Evolutionary conservation across 1,140 invertebrate species (phyloP), one percentile per base, ranked within the genome.

Genomic region (Lysiphlebus fabarum): DNA sequence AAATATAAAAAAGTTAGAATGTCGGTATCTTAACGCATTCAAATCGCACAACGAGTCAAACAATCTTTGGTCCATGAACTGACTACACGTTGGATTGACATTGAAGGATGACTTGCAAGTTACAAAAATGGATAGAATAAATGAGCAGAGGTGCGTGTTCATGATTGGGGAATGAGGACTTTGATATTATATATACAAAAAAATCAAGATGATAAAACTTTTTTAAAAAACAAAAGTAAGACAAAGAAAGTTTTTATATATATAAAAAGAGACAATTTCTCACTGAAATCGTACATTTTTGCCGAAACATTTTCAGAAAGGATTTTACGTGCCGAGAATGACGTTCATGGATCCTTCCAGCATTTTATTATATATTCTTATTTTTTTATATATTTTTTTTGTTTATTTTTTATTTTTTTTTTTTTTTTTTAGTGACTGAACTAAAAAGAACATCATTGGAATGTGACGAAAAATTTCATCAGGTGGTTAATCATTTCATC

Each of bases 71-170:
- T 50, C 44, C 43, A 47, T 33, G 41, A 37, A 56, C 43, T 56
- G 41, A 26, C 17, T 26, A 26, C 17, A 54, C 40, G 53, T 63
- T 47, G 58, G 68, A 75, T 73, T 75, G 73, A 75, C 73, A 69
- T 75, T 73, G 71, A 75, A 70, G 69, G 66, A 75, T 75, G 71
- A 72, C 70, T 66, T 69, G 68, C 49, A 36, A 36, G 36, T 36
- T 51, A 26, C 49, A 38, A 34, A 34, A 51, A 51, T 37, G 49
- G 49, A 51, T 51, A 34, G 49, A 51, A 51, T 51, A 51, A 51
- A 51, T 37, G 33, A 26, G 17, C 17, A 26, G 17, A 26, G 17
- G 17, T 26, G 17, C 17, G 17, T 26, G 17, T 26, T 4, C 17
- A 26, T 26, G 17, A 26, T 26, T 2, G 17, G 17, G 17, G 17